Percentiles rank a stretch among this genome's conserved stretches.
Conservation (phyloP, 2,113 vertebrate species). For the Sinocyclocheilus maitianheensis region DNA sequence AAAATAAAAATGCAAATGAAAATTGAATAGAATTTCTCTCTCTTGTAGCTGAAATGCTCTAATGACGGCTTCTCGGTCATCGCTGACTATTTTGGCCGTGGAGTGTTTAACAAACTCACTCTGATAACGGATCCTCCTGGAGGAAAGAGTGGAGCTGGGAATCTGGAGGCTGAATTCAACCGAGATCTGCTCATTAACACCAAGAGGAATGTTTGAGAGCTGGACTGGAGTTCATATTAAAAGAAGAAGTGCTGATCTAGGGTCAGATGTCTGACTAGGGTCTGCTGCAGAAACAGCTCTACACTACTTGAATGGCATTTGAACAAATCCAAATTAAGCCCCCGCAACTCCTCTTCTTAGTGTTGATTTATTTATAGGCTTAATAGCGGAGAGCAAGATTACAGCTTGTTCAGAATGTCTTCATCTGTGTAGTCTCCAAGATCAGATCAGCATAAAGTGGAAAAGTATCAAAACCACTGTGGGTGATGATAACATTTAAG, state of each 20-base stretch:
- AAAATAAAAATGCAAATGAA: background rate
- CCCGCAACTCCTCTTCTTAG: background rate
- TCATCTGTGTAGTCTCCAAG: background rate
- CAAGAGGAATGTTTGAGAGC: constrained; percentile 80
- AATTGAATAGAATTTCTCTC: background rate
- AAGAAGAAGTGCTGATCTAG: background rate
- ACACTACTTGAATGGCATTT: no score
- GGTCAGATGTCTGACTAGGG: background rate
- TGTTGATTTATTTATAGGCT: background rate
- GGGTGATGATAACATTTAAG: background rate
- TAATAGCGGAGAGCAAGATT: background rate
- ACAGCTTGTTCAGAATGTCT: background rate
- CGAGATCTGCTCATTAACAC: constrained; percentile 87
- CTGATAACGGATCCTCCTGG: constrained; percentile 89
- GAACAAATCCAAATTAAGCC: background rate
- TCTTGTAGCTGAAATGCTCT: constrained; percentile 84
- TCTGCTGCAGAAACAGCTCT: no score
- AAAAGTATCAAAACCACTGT: background rate
- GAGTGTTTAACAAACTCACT: constrained; percentile 96
- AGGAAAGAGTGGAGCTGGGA: constrained; percentile 69
- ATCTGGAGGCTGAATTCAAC: constrained; percentile 85
- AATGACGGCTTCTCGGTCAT: constrained; percentile 95
- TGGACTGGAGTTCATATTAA: background rate
- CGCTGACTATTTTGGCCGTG: constrained; percentile 94
- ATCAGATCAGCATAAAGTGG: background rate